Conservation (phyloP, 2,113 vertebrate species). For the Macrotus californicus region DNA sequence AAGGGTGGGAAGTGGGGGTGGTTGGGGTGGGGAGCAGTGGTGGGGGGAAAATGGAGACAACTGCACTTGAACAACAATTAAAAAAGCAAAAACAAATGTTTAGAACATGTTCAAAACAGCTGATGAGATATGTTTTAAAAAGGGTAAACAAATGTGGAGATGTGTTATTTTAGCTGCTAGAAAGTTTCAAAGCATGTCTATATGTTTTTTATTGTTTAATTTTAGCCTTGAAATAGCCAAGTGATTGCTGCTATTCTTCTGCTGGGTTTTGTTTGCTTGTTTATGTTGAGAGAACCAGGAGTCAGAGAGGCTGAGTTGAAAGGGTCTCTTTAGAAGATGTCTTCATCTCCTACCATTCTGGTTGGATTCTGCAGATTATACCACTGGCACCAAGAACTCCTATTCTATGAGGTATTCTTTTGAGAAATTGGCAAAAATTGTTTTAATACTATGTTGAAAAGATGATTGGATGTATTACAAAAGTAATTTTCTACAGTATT, state of each 20-base stretch:
- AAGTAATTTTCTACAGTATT: neutral
- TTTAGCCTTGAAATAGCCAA: neutral
- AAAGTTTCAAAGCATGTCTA: neutral
- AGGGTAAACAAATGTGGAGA: neutral
- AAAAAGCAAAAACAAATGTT: neutral
- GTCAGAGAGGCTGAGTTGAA: neutral
- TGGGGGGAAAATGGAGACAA: no score
- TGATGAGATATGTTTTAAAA: neutral
- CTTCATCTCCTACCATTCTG: neutral
- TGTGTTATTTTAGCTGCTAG: neutral
- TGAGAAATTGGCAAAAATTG: neutral
- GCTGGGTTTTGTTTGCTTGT: neutral
- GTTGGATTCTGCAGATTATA: neutral
- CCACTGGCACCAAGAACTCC: neutral
- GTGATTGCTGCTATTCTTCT: neutral
- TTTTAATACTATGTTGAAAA: neutral
- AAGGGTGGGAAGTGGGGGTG: no score
- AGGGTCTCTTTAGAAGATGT: neutral
- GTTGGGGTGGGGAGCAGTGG: no score
- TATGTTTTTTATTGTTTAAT: neutral
- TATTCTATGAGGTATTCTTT: neutral
- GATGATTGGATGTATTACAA: neutral
- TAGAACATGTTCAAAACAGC: neutral
- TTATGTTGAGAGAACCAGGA: neutral
- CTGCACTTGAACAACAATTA: no score